Evolutionary conservation across 2,113 vertebrate species (phyloP).

Genomic region (Muscicapa adusta): DNA sequence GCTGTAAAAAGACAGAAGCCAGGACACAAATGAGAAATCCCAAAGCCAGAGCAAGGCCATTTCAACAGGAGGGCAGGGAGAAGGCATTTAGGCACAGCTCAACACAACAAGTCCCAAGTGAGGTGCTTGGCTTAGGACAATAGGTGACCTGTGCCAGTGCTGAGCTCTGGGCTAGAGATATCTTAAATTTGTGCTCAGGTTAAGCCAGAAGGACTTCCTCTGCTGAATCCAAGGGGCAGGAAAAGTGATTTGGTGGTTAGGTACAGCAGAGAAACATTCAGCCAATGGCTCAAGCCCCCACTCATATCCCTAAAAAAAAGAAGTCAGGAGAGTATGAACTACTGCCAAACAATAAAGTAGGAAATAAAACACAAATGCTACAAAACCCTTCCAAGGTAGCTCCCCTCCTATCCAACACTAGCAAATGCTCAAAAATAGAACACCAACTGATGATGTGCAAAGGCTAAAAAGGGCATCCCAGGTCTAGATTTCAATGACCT

Average conservation of each 20-base stretch:
- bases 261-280: not conserved
- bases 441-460: not conserved
- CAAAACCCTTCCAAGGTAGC: not conserved
- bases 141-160: not conserved
- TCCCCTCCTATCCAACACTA: not conserved
- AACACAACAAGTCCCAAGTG: not conserved
- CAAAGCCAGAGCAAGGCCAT: not conserved
- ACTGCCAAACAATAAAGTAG: not conserved
- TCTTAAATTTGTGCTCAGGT: not conserved
- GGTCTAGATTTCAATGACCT: slow-evolving; percentile 39
- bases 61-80: not conserved
- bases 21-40: not conserved
- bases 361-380: slow-evolving; percentile 7
- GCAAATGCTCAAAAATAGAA: slow-evolving; percentile 1
- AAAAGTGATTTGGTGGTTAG: not conserved
- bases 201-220: not conserved
- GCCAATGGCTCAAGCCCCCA: not conserved
- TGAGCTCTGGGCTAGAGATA: not conserved
- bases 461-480: slow-evolving; percentile 26
- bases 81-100: not conserved
- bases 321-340: not conserved
- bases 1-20: not conserved
- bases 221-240: not conserved
- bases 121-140: not conserved
- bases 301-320: not conserved